phyloP scores from a whole-genome alignment of 1,140 invertebrate genomes.

The Conus betulinus region DNA sequence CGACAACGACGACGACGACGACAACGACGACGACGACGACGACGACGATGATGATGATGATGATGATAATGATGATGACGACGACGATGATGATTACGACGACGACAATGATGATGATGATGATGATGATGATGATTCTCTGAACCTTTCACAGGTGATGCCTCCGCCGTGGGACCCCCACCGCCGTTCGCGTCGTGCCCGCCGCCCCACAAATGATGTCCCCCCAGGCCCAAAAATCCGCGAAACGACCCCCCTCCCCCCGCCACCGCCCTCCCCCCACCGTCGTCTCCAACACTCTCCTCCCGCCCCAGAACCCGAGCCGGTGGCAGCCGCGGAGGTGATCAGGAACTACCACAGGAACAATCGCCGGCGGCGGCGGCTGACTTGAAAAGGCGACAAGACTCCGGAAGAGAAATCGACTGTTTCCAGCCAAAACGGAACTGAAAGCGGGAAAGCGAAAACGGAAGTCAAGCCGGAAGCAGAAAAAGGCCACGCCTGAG shows the following conservation, averaged over 20 bases:
- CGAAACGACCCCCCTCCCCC: not conserved
- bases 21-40: no score
- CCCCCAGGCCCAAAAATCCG: not conserved
- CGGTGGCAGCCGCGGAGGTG: not conserved
- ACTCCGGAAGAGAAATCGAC: not conserved
- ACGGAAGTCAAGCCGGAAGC: not conserved
- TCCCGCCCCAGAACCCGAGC: not conserved
- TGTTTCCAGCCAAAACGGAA: not conserved
- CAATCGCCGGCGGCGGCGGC: not conserved
- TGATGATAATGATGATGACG: no score
- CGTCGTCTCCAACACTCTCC: not conserved
- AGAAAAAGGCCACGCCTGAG: not conserved
- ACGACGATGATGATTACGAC: no score
- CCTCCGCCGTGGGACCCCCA: not conserved
- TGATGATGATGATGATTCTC: no score
- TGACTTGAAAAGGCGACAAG: not conserved
- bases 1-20: no score
- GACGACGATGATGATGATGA: no score
- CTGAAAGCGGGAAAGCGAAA: not conserved
- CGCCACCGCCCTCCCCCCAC: not conserved
- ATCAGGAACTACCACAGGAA: not conserved
- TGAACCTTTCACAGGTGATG: not conserved
- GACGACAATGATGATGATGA: no score
- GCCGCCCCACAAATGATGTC: constrained; percentile 24
- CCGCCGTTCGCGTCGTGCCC: not conserved